Evolutionary conservation across 2,113 vertebrate species (phyloP), one percentile per base, ranked within the genome.

Genomic region (Thomomys bottae): DNA sequence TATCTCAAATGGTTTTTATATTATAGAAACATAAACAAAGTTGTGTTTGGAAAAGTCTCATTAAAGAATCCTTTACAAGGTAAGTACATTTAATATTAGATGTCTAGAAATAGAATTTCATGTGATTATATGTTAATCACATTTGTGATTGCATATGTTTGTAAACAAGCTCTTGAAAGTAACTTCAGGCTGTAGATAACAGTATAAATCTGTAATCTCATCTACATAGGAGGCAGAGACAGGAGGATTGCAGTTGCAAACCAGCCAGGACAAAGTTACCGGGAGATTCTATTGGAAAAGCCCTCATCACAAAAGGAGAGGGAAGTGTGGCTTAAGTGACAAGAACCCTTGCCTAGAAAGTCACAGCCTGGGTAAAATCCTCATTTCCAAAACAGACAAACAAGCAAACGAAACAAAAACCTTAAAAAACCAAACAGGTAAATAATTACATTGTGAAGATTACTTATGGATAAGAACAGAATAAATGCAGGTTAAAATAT

Each of bases 1-100:
- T 3, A 75, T 59, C 49, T 86, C 40, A 88, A 2, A 86, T 88
- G 88, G 14, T 73, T 30, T 85, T 82, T 30, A 54, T 42, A 63
- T 54, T 57, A 77, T 71, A 84, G 59, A 30, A 0, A 59, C 2
- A 88, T 93, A 89, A 80, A 71, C 72, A 81, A 94, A 70, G 18
- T 63, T 3, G 5, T 5, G 15, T 73, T 92, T 81, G 34, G 36
- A 82, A 92, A 93, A 85, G 59, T 81, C 26, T 70, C 17, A 36
- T 45, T 57, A 82, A 67, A 82, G 34, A 87, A 40, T 72, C 81
- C 20, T 73, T 57, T 57, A 91, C 67, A 63, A 78, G 9, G 1
- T 9, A 81, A 86, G 18, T 54, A 54, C 63, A 66, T 63, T 73
- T 67, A n/a, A 59, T 9, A 49, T 49, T 15, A 75, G 88, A 49